phyloP scores from a whole-genome alignment of 2,113 vertebrate genomes.

The Rhinogobius similis region DNA sequence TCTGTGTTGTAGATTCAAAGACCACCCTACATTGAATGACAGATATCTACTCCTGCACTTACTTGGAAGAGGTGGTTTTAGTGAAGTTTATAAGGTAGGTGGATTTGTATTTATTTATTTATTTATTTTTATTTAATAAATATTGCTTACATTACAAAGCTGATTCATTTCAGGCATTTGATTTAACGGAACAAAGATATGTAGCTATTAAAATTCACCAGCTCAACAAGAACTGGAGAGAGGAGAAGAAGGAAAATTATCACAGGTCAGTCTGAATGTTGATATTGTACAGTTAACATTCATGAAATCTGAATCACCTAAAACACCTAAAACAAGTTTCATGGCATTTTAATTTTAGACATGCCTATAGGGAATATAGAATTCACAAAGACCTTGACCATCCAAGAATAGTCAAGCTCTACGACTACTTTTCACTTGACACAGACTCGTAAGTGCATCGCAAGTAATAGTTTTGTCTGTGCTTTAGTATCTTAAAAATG shows the following conservation, averaged over 20 bases:
- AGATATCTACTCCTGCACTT: slow-evolving; percentile 92
- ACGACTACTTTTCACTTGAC: slow-evolving; percentile 95
- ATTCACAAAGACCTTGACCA: slow-evolving; percentile 98
- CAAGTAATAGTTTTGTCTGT: no score
- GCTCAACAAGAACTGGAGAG: slow-evolving; percentile 98
- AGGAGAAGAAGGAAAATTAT: slow-evolving; percentile 97
- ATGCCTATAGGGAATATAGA: slow-evolving; percentile 94
- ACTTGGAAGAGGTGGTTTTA: slow-evolving; percentile 94
- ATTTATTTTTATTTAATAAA: neutral
- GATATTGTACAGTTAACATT: neutral
- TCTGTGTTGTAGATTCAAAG: slow-evolving; percentile 86
- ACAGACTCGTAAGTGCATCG: slow-evolving; percentile 90
- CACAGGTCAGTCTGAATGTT: slow-evolving; percentile 81
- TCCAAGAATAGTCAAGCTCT: slow-evolving; percentile 94
- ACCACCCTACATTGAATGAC: slow-evolving; percentile 95
- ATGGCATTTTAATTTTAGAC: slow-evolving; percentile 72
- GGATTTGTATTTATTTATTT: slow-evolving; percentile 25
- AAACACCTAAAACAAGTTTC: neutral
- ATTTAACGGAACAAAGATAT: slow-evolving; percentile 94
- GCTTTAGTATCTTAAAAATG: no score
- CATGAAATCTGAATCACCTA: neutral
- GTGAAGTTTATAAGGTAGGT: slow-evolving; percentile 94
- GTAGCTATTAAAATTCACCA: slow-evolving; percentile 98
- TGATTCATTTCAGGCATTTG: slow-evolving; percentile 83
- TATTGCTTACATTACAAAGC: neutral